Conservation (phyloP, 2,113 vertebrate species). For the Rynchops niger region DNA sequence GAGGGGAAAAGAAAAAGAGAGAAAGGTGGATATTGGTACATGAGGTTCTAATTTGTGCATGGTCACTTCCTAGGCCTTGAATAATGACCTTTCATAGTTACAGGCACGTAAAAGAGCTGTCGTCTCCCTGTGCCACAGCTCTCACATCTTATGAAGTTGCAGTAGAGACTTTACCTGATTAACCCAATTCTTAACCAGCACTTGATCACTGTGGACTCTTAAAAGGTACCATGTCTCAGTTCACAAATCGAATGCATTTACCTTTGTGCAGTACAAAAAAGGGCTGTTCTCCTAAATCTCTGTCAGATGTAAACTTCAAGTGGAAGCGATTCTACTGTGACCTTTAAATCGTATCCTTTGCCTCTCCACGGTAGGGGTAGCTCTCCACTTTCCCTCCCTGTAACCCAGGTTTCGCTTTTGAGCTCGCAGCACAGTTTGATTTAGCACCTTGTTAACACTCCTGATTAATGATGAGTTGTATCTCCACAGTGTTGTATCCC, state of each 20-base stretch:
- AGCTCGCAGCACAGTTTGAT: neutral
- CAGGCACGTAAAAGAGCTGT: neutral
- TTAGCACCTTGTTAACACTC: conserved; percentile 1
- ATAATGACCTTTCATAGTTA: neutral
- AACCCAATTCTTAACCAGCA: neutral
- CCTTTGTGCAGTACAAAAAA: neutral
- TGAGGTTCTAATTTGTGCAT: neutral
- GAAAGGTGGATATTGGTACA: neutral
- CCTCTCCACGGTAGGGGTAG: neutral
- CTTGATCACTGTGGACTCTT: neutral
- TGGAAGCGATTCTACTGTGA: neutral
- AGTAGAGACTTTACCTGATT: neutral
- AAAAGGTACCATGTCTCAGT: neutral
- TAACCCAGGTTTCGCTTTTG: neutral
- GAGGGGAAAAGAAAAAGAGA: neutral
- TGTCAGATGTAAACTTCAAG: neutral
- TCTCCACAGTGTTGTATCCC: neutral
- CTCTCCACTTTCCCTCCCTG: neutral
- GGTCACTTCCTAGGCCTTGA: neutral
- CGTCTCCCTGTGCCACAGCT: neutral
- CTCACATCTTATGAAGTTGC: neutral
- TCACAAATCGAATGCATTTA: neutral
- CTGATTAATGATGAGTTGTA: neutral
- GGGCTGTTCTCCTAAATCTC: neutral
- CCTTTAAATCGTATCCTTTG: neutral